Evolutionary conservation across 2,888 invertebrate species (phyloP).

Genomic region (Drosophila lutescens): DNA sequence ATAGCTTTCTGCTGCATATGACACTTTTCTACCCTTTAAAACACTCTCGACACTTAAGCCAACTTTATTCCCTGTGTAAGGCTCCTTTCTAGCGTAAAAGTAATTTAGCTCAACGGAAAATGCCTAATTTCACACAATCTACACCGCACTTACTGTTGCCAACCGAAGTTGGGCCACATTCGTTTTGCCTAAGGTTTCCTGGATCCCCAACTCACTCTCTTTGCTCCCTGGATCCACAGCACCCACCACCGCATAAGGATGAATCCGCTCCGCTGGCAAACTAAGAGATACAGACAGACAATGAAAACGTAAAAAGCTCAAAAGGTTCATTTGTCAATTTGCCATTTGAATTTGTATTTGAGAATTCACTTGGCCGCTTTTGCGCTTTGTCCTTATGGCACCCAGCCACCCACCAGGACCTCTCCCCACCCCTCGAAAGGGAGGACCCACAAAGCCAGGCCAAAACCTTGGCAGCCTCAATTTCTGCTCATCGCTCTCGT

Average conservation of each 20-base stretch:
- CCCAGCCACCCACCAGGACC: slow-evolving; percentile 1
- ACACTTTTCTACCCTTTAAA: no score
- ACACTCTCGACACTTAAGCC: no score
- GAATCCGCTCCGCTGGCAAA: slow-evolving; percentile 24
- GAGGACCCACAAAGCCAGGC: slow-evolving; percentile 27
- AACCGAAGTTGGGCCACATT: slow-evolving; percentile 16
- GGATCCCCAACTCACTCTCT: not conserved
- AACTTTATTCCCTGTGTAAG: not conserved
- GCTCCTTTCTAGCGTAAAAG: slow-evolving; percentile 10
- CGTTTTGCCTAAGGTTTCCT: slow-evolving; percentile 22
- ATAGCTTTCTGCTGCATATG: no score
- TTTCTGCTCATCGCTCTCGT: slow-evolving; percentile 40
- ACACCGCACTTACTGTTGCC: slow-evolving; percentile 25
- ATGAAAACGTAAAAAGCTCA: slow-evolving; percentile 76
- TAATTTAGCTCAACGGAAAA: slow-evolving; percentile 32
- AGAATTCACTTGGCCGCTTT: slow-evolving; percentile 78
- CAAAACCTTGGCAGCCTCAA: slow-evolving; percentile 39
- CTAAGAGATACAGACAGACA: slow-evolving; percentile 49
- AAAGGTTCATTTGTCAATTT: slow-evolving; percentile 78
- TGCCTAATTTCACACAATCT: slow-evolving; percentile 36
- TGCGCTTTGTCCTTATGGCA: slow-evolving; percentile 44
- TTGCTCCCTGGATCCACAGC: not conserved
- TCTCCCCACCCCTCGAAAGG: slow-evolving; percentile 1
- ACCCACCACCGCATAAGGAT: slow-evolving; percentile 1
- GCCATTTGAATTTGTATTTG: slow-evolving; percentile 80